Evolutionary conservation across 2,113 vertebrate species (phyloP), one percentile per base, ranked within the genome.

Genomic region (Argyrosomus japonicus): DNA sequence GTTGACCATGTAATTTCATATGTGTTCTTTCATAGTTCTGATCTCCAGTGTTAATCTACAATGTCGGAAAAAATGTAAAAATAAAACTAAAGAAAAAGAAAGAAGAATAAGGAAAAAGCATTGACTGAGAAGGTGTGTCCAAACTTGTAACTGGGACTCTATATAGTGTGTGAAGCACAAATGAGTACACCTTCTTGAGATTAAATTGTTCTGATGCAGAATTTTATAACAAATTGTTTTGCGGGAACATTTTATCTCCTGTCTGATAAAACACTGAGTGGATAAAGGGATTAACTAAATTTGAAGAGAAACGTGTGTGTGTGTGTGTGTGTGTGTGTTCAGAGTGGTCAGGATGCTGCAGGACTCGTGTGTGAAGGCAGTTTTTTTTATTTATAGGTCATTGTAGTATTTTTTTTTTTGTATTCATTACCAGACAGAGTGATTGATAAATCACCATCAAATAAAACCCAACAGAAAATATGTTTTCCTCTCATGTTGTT

Each of bases 381-480:
- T 6, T 65, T 11, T 61, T 47, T 68, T 77, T 19, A 57, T 73
- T 74, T 14, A 15, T 32, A 18, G 36, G 11, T 61, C n/a, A 68
- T 3, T 51, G 18, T 60, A 48, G 27, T n/a, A 68, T 57, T 78
- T 45, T 58, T 40, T 6, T 32, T 32, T 32, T 6, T 47, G n/a
- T 47, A 74, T 63, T 74, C 1, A 57, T 74, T 77, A 19, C 47
- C 68, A 56, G 40, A 10, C 17, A 51, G 11, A 60, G 3, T 27
- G 9, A 76, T 64, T 11, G 29, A 57, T 56, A 15, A 54, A 78
- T 73, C 17, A 43, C 7, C 0, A 78, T 68, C 11, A 76, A 27
- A 29, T 45, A 21, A 53, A 43, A 72, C 3, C 4, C 48, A 45
- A 58, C 36, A 57, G 58, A 57, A 27, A 5, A 2, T 3, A 47